Evolutionary conservation across 2,113 vertebrate genomes (phyloP).

Genomic region (Centropus unirufus): DNA sequence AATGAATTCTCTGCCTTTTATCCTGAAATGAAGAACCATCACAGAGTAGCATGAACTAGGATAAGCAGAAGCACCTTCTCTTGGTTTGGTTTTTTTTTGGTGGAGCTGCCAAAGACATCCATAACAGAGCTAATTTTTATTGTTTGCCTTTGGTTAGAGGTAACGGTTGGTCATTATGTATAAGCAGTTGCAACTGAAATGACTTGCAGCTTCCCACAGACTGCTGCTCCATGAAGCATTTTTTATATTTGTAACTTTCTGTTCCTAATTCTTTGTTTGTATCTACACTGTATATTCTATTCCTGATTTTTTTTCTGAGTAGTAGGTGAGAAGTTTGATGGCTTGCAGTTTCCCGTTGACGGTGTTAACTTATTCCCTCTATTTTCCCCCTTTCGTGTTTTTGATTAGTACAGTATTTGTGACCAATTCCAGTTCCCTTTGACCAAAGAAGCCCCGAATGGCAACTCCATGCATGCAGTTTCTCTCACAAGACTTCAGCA

Average conservation of each 20-base stretch:
- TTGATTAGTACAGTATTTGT: not conserved
- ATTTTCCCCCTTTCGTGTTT: not conserved
- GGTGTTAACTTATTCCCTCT: not conserved
- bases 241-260: conserved; percentile 52
- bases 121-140: not conserved
- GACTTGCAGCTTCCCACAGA: not conserved
- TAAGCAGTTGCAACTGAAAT: conserved; percentile 39
- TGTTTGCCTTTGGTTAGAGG: not conserved
- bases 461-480: not conserved
- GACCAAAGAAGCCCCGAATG: not conserved
- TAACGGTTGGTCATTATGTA: not conserved
- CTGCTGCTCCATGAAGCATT: not conserved
- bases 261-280: conserved; percentile 57
- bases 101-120: not conserved
- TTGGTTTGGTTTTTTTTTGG: not conserved
- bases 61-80: not conserved
- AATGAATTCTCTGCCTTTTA: not conserved
- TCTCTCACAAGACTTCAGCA: not conserved
- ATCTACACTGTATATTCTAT: conserved; percentile 24
- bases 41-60: not conserved
- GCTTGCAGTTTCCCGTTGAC: conserved; percentile 28
- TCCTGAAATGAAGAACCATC: not conserved
- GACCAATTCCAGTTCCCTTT: not conserved
- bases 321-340: not conserved
- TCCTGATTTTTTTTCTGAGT: conserved; percentile 39